Evolutionary conservation across 1,140 invertebrate genomes (phyloP).

Genomic region (Leptoteleia sp.): DNA sequence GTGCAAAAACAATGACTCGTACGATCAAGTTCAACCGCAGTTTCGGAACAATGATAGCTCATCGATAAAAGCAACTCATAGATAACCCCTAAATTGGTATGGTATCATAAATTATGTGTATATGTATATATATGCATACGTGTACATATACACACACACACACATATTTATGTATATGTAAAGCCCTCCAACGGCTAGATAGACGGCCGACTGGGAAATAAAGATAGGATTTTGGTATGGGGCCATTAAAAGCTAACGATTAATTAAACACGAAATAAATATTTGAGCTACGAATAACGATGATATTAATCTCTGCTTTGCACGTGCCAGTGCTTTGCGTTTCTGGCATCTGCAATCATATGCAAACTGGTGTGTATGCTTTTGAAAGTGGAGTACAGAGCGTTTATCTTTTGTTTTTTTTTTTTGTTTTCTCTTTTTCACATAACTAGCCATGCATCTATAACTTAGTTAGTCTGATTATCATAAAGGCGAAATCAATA

Average conservation of each 20-base stretch:
- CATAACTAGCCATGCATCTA: slow-evolving; percentile 28
- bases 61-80: slow-evolving; percentile 72
- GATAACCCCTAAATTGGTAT: slow-evolving; percentile 65
- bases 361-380: slow-evolving; percentile 51
- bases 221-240: slow-evolving; percentile 43
- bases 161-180: too few species aligned
- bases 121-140: slow-evolving; percentile 53
- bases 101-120: slow-evolving; percentile 63
- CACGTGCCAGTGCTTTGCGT: slow-evolving; percentile 61
- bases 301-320: slow-evolving; percentile 77
- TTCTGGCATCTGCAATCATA: slow-evolving; percentile 58
- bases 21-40: slow-evolving; percentile 60
- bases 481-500: slow-evolving; percentile 11
- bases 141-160: slow-evolving; percentile 46
- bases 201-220: too few species aligned
- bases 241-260: slow-evolving; percentile 78
- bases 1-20: slow-evolving; percentile 57
- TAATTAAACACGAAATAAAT: slow-evolving; percentile 80
- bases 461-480: slow-evolving; percentile 28
- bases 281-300: slow-evolving; percentile 78
- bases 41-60: slow-evolving; percentile 63
- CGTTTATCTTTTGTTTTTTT: slow-evolving; percentile 55
- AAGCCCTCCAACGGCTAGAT: too few species aligned
- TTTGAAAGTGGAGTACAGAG: slow-evolving; percentile 39
- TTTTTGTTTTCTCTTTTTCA: too few species aligned